Percentiles rank a stretch among this genome's conserved stretches.
Conservation (phyloP, 1,140 invertebrate genomes). For the Radopholus similis region DNA sequence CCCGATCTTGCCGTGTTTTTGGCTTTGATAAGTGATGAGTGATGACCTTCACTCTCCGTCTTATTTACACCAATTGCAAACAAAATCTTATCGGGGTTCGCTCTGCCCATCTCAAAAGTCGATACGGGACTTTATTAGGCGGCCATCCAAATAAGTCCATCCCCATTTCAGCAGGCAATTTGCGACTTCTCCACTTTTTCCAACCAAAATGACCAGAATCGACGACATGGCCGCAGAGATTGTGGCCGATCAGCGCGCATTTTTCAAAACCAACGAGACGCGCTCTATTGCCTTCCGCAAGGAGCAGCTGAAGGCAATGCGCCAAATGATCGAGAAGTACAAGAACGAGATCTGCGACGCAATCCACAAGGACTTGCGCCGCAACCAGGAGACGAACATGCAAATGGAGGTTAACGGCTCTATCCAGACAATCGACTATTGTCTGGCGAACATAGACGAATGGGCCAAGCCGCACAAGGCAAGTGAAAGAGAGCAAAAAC, state of each 20-base stretch:
- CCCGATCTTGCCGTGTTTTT: no score
- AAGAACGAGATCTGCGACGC: slow-evolving; percentile 36
- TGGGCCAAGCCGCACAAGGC: slow-evolving; percentile 31
- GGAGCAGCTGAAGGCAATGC: slow-evolving; percentile 34
- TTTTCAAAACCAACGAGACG: slow-evolving; percentile 24
- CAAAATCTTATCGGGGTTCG: no score
- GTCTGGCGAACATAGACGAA: slow-evolving; percentile 16
- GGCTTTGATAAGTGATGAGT: no score
- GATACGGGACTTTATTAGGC: no score
- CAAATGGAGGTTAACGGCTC: slow-evolving; percentile 1
- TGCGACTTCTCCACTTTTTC: no score
- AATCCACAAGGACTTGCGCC: slow-evolving; percentile 48
- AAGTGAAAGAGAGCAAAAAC: slow-evolving; percentile 32
- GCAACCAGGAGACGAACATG: slow-evolving; percentile 27
- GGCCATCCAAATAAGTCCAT: no score
- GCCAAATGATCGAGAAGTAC: slow-evolving; percentile 15
- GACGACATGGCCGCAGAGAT: no score
- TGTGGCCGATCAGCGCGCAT: slow-evolving; percentile 20
- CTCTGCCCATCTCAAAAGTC: no score
- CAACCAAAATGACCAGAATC: no score
- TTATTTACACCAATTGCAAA: no score
- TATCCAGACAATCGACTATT: slow-evolving; percentile 8
- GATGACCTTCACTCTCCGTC: no score
- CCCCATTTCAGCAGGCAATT: no score
- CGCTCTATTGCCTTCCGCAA: slow-evolving; percentile 29